Percentiles rank a stretch among this genome's conserved stretches.
phyloP scores from a whole-genome alignment of 2,888 invertebrate species.

The Drosophila lacicola region DNA sequence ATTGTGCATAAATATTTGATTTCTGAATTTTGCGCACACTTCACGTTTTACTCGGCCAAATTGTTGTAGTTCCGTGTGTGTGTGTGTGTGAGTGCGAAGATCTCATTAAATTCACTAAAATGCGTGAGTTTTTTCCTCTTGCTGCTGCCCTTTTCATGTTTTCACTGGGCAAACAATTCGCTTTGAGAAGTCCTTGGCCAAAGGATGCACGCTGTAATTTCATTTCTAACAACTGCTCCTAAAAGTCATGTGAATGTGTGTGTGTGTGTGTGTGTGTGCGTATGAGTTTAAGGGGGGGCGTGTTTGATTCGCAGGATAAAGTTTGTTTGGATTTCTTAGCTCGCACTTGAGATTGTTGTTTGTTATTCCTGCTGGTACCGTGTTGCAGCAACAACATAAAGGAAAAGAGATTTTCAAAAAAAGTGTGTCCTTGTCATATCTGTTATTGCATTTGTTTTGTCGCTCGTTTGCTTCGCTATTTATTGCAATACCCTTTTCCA shows the following conservation, averaged over 20 bases:
- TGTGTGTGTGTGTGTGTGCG: conserved; percentile 27
- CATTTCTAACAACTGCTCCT: conserved; percentile 67
- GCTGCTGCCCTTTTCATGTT: conserved; percentile 63
- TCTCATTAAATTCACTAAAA: conserved; percentile 62
- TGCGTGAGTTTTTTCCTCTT: conserved; percentile 58
- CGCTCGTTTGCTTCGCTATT: conserved; percentile 27
- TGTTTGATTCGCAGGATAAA: conserved; percentile 78
- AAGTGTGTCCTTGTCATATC: conserved; percentile 59
- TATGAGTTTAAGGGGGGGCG: conserved; percentile 31
- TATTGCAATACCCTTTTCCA: conserved; percentile 1
- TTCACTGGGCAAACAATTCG: conserved; percentile 68
- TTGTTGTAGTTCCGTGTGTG: conserved; percentile 15
- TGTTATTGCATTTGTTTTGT: conserved; percentile 71
- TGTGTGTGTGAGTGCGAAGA: conserved; percentile 23
- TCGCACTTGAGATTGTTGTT: conserved; percentile 61
- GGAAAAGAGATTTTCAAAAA: background rate
- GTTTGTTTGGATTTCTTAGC: conserved; percentile 73
- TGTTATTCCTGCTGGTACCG: conserved; percentile 51
- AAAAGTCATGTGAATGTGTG: conserved; percentile 19
- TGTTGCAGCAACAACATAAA: conserved; percentile 10
- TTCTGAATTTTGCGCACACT: conserved; percentile 41
- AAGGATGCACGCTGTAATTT: conserved; percentile 80
- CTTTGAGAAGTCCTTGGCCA: conserved; percentile 39
- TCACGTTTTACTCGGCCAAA: conserved; percentile 17
- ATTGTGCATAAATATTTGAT: conserved; percentile 65